These are phyloP conservation scores for Nomia melanderi DNA, from an alignment of 1,140 invertebrate species.

Conservation along the genomic window DNA sequence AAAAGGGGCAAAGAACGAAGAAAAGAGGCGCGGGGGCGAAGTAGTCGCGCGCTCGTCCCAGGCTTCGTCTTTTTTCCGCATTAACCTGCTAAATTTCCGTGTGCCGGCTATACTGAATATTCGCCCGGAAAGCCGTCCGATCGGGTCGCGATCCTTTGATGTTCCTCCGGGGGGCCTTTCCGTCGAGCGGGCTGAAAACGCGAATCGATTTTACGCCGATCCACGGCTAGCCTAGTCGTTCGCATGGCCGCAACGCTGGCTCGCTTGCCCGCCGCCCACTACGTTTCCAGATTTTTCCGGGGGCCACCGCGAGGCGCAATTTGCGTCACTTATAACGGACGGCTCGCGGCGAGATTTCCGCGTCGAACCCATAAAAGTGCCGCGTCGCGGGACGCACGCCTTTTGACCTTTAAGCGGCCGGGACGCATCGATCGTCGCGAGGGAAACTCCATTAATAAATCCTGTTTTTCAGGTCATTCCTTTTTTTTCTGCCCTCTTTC, in stretches of 20 bases:
- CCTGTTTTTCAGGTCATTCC: not conserved
- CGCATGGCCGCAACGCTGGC: slow-evolving; percentile 6
- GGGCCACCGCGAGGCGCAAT: not conserved
- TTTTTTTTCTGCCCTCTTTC: too few species aligned
- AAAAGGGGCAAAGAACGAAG: slow-evolving; percentile 1
- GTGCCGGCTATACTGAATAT: slow-evolving; percentile 39
- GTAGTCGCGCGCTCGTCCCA: slow-evolving; percentile 9
- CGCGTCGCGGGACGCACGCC: not conserved
- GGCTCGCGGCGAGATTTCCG: not conserved
- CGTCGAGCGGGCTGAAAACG: slow-evolving; percentile 42
- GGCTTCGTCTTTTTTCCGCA: slow-evolving; percentile 36
- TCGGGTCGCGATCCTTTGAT: slow-evolving; percentile 60
- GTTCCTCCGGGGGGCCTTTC: slow-evolving; percentile 12
- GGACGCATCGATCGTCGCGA: not conserved
- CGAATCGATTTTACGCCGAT: slow-evolving; percentile 49
- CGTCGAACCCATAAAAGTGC: slow-evolving; percentile 5
- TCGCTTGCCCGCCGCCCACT: not conserved
- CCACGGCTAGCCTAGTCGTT: not conserved
- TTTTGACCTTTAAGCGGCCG: slow-evolving; percentile 4
- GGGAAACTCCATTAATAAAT: slow-evolving; percentile 6
- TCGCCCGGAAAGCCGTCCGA: slow-evolving; percentile 48
- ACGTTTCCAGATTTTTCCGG: slow-evolving; percentile 15
- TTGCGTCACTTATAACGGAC: slow-evolving; percentile 24
- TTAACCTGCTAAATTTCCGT: slow-evolving; percentile 61
- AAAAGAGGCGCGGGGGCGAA: slow-evolving; percentile 32